Evolutionary conservation across 2,113 vertebrate species (phyloP).

Genomic region (Nymphicus hollandicus): DNA sequence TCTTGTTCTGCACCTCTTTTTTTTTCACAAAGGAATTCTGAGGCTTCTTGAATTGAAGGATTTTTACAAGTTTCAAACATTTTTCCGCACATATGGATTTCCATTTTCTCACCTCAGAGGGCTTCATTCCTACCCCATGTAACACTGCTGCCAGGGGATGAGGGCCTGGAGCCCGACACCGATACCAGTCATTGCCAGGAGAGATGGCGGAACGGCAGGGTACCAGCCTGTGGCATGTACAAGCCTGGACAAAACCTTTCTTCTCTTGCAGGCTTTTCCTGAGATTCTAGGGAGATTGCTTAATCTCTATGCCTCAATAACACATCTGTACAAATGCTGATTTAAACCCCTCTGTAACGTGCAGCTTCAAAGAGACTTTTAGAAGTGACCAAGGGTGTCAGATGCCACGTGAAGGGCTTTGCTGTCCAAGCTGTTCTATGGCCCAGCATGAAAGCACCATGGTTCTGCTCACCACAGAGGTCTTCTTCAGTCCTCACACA

Average conservation of each 20-base stretch:
- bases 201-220: not conserved
- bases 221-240: not conserved
- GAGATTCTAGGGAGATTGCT: not conserved
- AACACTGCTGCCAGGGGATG: not conserved
- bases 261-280: not conserved
- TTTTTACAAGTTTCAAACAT: not conserved
- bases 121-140: rapidly evolving
- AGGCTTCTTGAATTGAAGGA: not conserved
- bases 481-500: not conserved
- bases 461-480: not conserved
- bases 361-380: not conserved
- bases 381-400: not conserved
- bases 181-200: not conserved
- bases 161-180: not conserved
- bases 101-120: not conserved
- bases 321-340: not conserved
- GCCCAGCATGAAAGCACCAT: rapidly evolving
- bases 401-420: not conserved
- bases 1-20: not conserved
- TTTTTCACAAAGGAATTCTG: not conserved
- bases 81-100: not conserved
- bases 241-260: not conserved
- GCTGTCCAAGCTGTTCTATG: rapidly evolving
- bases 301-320: not conserved
- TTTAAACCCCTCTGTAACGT: not conserved